These are phyloP conservation scores for Lasioglossum calceatum DNA, from an alignment of 2,888 invertebrate genomes.

Conservation along the genomic window DNA sequence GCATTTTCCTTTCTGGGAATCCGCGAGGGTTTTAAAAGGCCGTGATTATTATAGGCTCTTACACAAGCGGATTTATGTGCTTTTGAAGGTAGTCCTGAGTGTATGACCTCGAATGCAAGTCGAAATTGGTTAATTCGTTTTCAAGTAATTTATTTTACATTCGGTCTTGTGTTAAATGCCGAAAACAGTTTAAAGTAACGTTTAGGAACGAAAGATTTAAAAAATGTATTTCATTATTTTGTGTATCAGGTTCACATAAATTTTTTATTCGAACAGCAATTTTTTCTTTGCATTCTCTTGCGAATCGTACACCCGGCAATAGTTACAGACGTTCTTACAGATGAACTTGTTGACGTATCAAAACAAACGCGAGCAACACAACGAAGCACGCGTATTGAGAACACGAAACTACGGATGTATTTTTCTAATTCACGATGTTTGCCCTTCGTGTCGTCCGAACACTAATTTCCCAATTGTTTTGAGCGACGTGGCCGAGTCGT, in stretches of 20 bases:
- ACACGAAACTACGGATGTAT: background rate
- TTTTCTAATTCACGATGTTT: background rate
- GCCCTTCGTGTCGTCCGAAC: background rate
- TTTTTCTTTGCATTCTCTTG: background rate
- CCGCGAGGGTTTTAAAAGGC: slow-evolving; percentile 25
- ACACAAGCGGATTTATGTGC: slow-evolving; percentile 40
- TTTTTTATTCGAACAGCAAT: background rate
- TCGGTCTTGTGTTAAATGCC: background rate
- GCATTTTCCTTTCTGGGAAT: slow-evolving; percentile 21
- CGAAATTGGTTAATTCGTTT: background rate
- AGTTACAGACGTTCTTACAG: background rate
- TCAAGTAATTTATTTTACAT: background rate
- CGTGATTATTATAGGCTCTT: slow-evolving; percentile 41
- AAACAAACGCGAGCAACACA: background rate
- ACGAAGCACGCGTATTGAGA: background rate
- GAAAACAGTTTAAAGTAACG: background rate
- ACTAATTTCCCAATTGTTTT: background rate
- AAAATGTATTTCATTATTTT: background rate
- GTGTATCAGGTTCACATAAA: background rate
- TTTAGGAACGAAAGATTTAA: background rate
- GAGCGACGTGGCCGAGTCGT: background rate
- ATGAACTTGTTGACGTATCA: background rate
- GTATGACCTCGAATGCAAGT: background rate
- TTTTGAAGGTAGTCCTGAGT: slow-evolving; percentile 22
- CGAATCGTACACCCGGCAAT: background rate